Base-by-base conservation (phyloP, 2,113 vertebrate species). In the Pangasianodon gigas region DNA sequence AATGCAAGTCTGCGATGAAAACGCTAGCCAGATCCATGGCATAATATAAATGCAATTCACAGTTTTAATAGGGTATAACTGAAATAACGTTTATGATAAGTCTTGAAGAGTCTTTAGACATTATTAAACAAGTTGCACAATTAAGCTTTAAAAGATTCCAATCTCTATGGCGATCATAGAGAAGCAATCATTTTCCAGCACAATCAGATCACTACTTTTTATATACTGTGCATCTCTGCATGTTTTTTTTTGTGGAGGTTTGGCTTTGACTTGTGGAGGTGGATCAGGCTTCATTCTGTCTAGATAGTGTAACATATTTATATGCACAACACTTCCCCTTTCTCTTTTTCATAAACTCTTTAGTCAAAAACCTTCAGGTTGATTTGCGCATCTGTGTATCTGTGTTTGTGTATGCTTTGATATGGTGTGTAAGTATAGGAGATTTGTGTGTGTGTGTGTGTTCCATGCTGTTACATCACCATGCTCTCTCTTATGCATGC, bases 191-290 rank as follows among this genome's bases (percentile, higher is more conserved):
- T 60, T 75, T 84, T 85, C 58, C 29, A 48, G 26, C 41, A 48
- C 67, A 46, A 10, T 24, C 52, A 5, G n/a, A 85, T 84, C 54
- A 48, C 58, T 89, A 44, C 19, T 52, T 82, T 83, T 41, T 71
- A 74, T 56, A 84, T 41, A 71, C 46, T 56, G 19, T 85, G 46
- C 56, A 79, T 41, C 19, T 67, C 26, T 37, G 26, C 37, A 51
- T 62, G 69, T 62, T 51, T 85, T 46, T 85, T 46, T 52, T 56
- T 85, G 83, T 62, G 69, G 54, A 85, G 56, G 83, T 56, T 86
- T 80, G 6, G 46, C 54, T 62, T 48, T 85, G 83, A 85, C 52
- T 77, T 89, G 88, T 79, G 83, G 88, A 85, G 82, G 88, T 62
- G 69, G 71, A 51, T 79, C 41, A 62, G 69, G 62, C 51, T 81